Evolutionary conservation across 1,140 invertebrate genomes (phyloP).

Genomic region (Bombus waltoni): DNA sequence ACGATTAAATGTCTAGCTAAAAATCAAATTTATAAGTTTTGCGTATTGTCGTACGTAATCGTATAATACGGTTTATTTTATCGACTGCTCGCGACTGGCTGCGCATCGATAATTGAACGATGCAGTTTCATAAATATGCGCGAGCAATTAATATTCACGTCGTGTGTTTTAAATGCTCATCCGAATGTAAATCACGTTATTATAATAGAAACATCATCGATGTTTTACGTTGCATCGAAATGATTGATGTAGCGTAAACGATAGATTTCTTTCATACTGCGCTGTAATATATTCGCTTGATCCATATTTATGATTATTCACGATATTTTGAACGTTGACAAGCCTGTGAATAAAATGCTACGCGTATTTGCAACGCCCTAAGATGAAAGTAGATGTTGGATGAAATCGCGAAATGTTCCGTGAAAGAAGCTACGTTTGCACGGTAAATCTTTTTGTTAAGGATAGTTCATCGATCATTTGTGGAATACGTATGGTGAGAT

Average conservation of each 20-base stretch:
- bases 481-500: not conserved
- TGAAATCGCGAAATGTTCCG: constrained; percentile 49
- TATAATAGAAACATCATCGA: constrained; percentile 25
- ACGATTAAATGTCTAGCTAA: too few relatives aligned
- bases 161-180: not conserved
- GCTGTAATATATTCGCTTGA: constrained; percentile 16
- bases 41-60: not conserved
- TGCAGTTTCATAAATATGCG: constrained; percentile 11
- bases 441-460: not conserved
- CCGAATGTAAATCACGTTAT: constrained; percentile 26
- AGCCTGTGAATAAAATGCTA: constrained; percentile 3
- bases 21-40: not conserved
- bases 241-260: constrained; percentile 53
- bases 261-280: constrained; percentile 30
- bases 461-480: constrained; percentile 17
- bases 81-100: not conserved
- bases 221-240: constrained; percentile 7
- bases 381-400: constrained; percentile 5
- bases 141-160: constrained; percentile 26
- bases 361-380: constrained; percentile 14
- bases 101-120: constrained; percentile 20
- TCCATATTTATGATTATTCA: constrained; percentile 48
- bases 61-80: not conserved
- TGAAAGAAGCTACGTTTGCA: constrained; percentile 34
- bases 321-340: constrained; percentile 43